phyloP scores from a whole-genome alignment of 2,113 vertebrate genomes.

The Raja brachyura region DNA sequence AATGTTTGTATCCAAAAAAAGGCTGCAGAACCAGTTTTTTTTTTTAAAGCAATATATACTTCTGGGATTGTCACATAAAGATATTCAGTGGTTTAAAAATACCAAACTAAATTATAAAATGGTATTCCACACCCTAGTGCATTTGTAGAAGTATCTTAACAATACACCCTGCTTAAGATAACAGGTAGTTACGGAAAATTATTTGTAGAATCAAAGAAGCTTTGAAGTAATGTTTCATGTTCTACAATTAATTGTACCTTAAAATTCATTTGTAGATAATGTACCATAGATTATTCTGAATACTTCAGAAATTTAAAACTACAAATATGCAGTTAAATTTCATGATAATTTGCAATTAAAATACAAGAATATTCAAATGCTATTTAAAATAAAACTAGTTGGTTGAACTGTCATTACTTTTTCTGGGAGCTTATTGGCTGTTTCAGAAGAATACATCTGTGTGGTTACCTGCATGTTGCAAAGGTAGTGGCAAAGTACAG shows the following conservation, averaged over 20 bases:
- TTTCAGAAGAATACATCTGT: neutral
- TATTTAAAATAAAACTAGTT: neutral
- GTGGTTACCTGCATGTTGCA: neutral
- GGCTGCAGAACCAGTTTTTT: neutral
- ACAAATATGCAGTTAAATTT: neutral
- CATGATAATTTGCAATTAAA: neutral
- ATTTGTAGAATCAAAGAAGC: neutral
- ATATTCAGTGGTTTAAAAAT: neutral
- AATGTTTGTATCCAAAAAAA: neutral
- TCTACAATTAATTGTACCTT: neutral
- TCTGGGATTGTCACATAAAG: neutral
- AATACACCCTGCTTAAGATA: neutral
- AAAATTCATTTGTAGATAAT: neutral
- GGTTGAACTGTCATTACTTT: neutral
- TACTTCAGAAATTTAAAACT: neutral
- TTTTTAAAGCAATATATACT: neutral
- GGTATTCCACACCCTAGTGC: neutral
- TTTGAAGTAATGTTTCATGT: neutral
- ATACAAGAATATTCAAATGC: neutral
- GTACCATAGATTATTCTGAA: neutral
- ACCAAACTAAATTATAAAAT: neutral
- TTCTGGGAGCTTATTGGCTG: slow-evolving; percentile 10
- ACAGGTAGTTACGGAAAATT: neutral
- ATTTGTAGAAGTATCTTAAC: neutral
- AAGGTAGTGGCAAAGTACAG: neutral